Conservation (phyloP, 2,113 vertebrate genomes). For the Casuarius casuarius region DNA sequence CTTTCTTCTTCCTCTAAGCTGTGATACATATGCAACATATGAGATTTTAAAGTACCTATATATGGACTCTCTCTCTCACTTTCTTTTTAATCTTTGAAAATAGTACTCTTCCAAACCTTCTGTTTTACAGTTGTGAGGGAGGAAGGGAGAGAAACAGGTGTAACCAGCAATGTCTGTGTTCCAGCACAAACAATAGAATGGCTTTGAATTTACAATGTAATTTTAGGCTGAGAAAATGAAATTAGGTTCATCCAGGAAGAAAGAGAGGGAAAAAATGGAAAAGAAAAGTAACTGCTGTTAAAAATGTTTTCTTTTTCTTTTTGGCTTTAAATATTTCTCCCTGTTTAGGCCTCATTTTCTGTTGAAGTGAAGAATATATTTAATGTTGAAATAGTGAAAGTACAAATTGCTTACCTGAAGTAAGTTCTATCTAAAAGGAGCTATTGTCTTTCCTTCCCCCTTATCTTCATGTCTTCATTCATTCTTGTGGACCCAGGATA, state of each 20-base stretch:
- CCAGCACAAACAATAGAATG: neutral
- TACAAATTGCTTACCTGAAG: neutral
- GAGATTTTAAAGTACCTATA: neutral
- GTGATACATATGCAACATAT: neutral
- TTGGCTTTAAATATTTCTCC: neutral
- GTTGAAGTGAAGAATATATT: neutral
- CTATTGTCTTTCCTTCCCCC: neutral
- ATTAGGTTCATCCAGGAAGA: neutral
- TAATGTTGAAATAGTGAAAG: neutral
- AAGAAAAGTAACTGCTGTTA: neutral
- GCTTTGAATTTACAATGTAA: conserved; percentile 5
- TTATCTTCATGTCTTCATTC: neutral
- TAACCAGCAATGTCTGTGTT: conserved; percentile 16
- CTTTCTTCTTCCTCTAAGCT: neutral
- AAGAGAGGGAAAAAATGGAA: neutral
- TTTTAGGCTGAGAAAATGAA: conserved; percentile 42
- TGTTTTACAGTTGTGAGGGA: neutral
- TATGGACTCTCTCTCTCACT: neutral
- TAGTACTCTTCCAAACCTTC: conserved; percentile 1
- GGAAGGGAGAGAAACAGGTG: neutral
- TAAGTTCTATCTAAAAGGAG: neutral
- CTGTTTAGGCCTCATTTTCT: neutral
- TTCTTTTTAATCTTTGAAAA: conserved; percentile 28
- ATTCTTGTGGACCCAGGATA: neutral
- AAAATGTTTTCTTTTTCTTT: neutral